phyloP scores from a whole-genome alignment of 2,888 invertebrate species.

The Brenthis hecate region DNA sequence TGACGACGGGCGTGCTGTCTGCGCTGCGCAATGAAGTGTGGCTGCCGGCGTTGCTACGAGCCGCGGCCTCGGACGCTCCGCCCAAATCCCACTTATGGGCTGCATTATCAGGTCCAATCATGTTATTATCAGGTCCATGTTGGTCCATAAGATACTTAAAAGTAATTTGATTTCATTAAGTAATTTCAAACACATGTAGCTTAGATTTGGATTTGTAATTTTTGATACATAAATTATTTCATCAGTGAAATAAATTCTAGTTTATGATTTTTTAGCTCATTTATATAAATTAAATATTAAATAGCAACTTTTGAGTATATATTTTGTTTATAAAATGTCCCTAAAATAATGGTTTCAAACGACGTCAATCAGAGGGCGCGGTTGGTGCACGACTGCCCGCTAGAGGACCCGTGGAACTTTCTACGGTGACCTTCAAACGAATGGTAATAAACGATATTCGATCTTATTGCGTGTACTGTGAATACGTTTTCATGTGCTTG shows the following conservation, averaged over 20 bases:
- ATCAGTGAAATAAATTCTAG: not conserved
- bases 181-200: not conserved
- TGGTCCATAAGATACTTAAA: conserved; percentile 1
- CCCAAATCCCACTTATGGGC: conserved; percentile 39
- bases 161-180: conserved; percentile 5
- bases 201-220: not conserved
- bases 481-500: conserved; percentile 27
- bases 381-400: conserved; percentile 50
- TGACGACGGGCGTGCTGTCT: conserved; percentile 60
- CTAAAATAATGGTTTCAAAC: conserved; percentile 14
- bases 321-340: not conserved
- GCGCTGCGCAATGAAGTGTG: conserved; percentile 71
- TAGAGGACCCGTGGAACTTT: conserved; percentile 56
- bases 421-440: conserved; percentile 60
- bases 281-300: not conserved
- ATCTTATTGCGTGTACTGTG: conserved; percentile 23
- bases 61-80: conserved; percentile 58
- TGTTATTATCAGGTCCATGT: not conserved
- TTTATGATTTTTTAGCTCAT: not conserved
- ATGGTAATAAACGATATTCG: conserved; percentile 55
- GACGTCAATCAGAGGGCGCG: conserved; percentile 42
- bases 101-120: conserved; percentile 38
- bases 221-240: not conserved
- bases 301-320: not conserved
- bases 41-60: conserved; percentile 67